Evolutionary conservation across 1,140 invertebrate species (phyloP), one percentile per base, ranked within the genome.

Genomic region (Dendrolimus punctatus): DNA sequence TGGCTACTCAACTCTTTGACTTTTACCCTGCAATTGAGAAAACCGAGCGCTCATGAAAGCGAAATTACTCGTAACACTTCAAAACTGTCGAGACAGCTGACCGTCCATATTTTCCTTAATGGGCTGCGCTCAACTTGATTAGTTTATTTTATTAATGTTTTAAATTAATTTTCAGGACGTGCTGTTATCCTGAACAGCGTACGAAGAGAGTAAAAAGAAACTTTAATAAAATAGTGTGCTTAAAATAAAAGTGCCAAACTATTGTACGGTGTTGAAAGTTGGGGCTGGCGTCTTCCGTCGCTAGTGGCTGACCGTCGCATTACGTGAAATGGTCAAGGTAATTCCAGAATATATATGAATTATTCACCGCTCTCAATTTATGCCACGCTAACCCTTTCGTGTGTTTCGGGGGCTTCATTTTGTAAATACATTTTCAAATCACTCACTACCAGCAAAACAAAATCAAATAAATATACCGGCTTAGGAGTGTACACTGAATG

Each of bases 291-390:
- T 71, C 62, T 64, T 66, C 63, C 63, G 23, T 68, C 58, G 46
- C 69, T 65, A 64, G 68, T 64, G 59, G 72, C 71, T 60, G 69
- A 70, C 74, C 54, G 66, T 69, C 69, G 66, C 71, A 76, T 76
- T 76, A 63, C 76, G 77, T 85, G 80, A 83, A 83, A 85, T 83
- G 80, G 80, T 85, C 79, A 85, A 85, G 82, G 82, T 85, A 85
- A 85, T 78, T 53, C 61, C 46, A 71, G 72, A 72, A 73, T 71
- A 65, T 76, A 60, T 82, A 80, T 81, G 77, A 83, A 80, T 79
- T 73, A 83, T 81, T 83, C 76, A 78, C 77, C 61, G 51, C 61
- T 73, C 68, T 66, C 67, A 67, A 73, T 73, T 70, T 68, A 73
- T 70, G 66, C 67, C 72, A 77, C 70, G 73, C 78, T 85, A 82